A percentile compares a stretch with the other conserved stretches of the same genome.
phyloP scores from a whole-genome alignment of 2,113 vertebrate species.

The Stegastes partitus region DNA sequence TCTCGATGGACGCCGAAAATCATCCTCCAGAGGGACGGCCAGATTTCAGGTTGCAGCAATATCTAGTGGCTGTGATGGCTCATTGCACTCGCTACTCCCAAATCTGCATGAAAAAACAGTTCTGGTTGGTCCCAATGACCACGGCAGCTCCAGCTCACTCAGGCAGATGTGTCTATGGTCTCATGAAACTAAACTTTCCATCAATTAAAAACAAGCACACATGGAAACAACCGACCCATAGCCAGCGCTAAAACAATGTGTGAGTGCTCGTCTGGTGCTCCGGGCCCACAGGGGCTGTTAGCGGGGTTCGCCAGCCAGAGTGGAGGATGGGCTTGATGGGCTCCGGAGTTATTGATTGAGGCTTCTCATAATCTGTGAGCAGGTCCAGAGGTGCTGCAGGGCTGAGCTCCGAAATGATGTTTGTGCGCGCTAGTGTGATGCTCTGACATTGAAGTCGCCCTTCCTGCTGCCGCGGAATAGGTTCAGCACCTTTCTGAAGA shows the following conservation, averaged over 20 bases:
- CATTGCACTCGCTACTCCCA: conserved; percentile 45
- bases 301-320: conserved; percentile 37
- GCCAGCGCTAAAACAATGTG: neutral
- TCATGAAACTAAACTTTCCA: conserved; percentile 14
- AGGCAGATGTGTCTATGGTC: conserved; percentile 15
- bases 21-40: conserved; percentile 2
- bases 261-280: conserved; percentile 26
- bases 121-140: neutral
- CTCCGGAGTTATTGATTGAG: conserved; percentile 71
- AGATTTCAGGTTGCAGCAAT: conserved; percentile 71
- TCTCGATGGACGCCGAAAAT: conserved; percentile 17
- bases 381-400: conserved; percentile 53
- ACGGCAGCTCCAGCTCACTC: neutral
- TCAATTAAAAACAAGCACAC: conserved; percentile 26
- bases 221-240: conserved; percentile 19
- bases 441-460: conserved; percentile 54
- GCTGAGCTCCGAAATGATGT: conserved; percentile 30
- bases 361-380: conserved; percentile 72
- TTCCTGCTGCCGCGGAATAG: conserved; percentile 35
- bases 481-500: conserved; percentile 26
- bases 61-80: conserved; percentile 66
- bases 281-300: conserved; percentile 38
- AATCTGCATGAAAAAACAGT: conserved; percentile 28
- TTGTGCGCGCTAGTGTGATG: conserved; percentile 24
- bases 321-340: conserved; percentile 25